These are phyloP conservation scores for Hirundichthys speculiger DNA, from an alignment of 2,113 vertebrate genomes.

Conservation along the genomic window DNA sequence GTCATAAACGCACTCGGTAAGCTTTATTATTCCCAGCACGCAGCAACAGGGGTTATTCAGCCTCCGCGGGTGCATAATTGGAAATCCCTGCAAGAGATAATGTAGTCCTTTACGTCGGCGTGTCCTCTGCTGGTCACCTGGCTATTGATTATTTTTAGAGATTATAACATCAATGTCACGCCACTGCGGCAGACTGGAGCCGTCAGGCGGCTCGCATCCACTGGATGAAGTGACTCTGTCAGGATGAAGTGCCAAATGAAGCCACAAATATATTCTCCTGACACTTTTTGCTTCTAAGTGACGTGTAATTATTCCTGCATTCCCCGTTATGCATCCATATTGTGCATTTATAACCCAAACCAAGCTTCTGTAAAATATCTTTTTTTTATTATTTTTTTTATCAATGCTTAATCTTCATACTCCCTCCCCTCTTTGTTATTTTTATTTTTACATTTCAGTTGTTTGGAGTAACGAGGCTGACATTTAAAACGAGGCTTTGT, in stretches of 20 bases:
- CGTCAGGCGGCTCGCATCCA: no score
- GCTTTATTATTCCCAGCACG: slow-evolving; percentile 42
- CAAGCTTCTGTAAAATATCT: no score
- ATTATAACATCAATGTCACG: slow-evolving; percentile 77
- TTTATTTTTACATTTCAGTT: no score
- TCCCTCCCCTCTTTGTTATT: no score
- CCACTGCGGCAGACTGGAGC: slow-evolving; percentile 16
- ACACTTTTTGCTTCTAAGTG: no score
- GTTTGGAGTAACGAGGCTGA: not conserved
- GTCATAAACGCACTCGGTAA: not conserved
- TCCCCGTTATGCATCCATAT: no score
- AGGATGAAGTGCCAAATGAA: slow-evolving; percentile 10
- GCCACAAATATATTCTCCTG: no score
- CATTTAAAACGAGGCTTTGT: slow-evolving; percentile 23
- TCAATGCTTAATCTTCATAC: no score
- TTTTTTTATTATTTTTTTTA: no score
- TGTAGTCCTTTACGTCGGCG: slow-evolving; percentile 53
- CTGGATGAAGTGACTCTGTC: slow-evolving; percentile 26
- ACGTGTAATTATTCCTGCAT: no score
- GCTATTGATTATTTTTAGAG: slow-evolving; percentile 71
- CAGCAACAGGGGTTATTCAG: slow-evolving; percentile 51
- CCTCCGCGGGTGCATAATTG: slow-evolving; percentile 58
- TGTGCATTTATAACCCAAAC: no score
- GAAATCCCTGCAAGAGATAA: slow-evolving; percentile 68
- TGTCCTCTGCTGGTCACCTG: slow-evolving; percentile 68